Evolutionary conservation across 2,888 invertebrate species (phyloP).

Genomic region (Calliscelio sp.): DNA sequence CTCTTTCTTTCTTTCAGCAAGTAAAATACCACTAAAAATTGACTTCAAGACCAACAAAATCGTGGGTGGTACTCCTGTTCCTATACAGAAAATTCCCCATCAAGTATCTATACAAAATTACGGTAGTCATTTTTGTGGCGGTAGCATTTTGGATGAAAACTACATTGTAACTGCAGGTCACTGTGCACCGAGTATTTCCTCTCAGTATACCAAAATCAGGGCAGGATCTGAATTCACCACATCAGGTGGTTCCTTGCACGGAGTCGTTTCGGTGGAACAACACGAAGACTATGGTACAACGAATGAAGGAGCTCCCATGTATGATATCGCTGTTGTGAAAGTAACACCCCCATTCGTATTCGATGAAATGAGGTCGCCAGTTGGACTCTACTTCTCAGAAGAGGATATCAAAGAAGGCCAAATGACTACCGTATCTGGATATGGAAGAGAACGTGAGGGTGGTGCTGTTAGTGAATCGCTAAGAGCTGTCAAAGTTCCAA

Average conservation of each 20-base stretch:
- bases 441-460: conserved; percentile 28
- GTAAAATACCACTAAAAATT: neutral
- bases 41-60: conserved; percentile 80
- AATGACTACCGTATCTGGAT: conserved; percentile 59
- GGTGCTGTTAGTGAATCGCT: conserved; percentile 8
- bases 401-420: conserved; percentile 45
- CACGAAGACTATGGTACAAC: conserved; percentile 24
- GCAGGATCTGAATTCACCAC: conserved; percentile 41
- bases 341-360: conserved; percentile 64
- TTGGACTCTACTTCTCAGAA: conserved; percentile 29
- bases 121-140: conserved; percentile 44
- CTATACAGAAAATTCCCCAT: conserved; percentile 86
- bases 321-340: conserved; percentile 62
- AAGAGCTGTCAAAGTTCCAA: conserved; percentile 86
- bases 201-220: conserved; percentile 3
- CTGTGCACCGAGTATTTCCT: conserved; percentile 26
- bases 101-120: conserved; percentile 81
- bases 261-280: conserved; percentile 8
- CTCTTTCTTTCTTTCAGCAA: too few relatives aligned
- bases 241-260: conserved; percentile 46
- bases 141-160: conserved; percentile 46
- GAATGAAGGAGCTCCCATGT: neutral
- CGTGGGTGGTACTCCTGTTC: conserved; percentile 86
- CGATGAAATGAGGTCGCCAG: conserved; percentile 33
- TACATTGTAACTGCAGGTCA: conserved; percentile 60